Percentiles rank a stretch among this genome's conserved stretches.
Conservation (phyloP, 2,113 vertebrate genomes). For the Tapirus terrestris region DNA sequence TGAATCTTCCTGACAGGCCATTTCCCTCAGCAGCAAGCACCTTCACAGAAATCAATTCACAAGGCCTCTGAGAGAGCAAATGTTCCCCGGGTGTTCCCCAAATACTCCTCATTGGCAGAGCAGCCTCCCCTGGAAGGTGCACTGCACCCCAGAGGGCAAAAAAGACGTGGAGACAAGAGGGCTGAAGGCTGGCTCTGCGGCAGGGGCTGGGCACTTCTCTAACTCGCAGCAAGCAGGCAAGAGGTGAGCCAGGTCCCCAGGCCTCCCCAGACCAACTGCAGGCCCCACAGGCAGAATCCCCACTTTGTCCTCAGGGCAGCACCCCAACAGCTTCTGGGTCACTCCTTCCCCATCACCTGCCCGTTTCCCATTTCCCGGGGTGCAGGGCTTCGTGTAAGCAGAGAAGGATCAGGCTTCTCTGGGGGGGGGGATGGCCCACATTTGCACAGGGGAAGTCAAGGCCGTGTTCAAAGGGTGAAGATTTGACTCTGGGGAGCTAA, state of each 20-base stretch:
- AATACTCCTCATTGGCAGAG: neutral
- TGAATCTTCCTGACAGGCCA: neutral
- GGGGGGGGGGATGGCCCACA: neutral
- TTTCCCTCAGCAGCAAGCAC: neutral
- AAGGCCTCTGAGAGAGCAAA: neutral
- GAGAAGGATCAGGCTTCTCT: neutral
- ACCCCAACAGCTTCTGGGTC: neutral
- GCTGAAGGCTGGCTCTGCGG: neutral
- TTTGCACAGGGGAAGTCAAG: neutral
- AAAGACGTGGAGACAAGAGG: neutral
- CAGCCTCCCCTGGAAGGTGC: neutral
- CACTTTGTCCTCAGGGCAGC: neutral
- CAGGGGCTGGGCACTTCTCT: neutral
- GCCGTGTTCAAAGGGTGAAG: neutral
- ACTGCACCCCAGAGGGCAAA: neutral
- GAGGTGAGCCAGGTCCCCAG: neutral
- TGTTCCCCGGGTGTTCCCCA: neutral
- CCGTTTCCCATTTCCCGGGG: neutral
- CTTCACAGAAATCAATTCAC: neutral
- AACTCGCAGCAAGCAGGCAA: neutral
- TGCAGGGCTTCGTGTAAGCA: neutral
- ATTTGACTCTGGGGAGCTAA: neutral
- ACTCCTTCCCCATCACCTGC: neutral
- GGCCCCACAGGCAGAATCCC: neutral
- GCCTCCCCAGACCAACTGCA: too few relatives aligned